A percentile compares a stretch with the other conserved stretches of the same genome.
phyloP scores from a whole-genome alignment of 2,888 invertebrate genomes.

The Polydrusus tereticollis region DNA sequence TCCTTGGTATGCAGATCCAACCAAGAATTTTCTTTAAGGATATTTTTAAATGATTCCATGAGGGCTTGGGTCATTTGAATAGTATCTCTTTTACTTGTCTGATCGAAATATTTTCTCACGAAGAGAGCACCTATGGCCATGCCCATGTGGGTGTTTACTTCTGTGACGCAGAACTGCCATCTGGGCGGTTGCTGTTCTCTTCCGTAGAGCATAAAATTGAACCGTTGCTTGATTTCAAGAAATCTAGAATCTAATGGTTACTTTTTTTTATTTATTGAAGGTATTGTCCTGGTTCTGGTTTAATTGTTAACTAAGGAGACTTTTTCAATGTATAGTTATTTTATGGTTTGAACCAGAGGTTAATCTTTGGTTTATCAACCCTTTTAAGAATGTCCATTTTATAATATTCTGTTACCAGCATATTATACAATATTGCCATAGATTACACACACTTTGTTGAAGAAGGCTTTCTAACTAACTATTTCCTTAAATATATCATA shows the following conservation, averaged over 20 bases:
- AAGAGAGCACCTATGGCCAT: slow-evolving; percentile 92
- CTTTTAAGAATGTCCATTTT: no score
- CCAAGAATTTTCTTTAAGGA: slow-evolving; percentile 85
- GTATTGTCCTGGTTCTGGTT: no score
- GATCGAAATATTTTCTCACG: slow-evolving; percentile 88
- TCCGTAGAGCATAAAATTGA: slow-evolving; percentile 82
- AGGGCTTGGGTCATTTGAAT: slow-evolving; percentile 89
- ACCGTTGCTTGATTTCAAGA: slow-evolving; percentile 86
- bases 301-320: no score
- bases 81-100: slow-evolving; percentile 89
- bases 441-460: no score
- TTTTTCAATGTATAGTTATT: no score
- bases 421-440: no score
- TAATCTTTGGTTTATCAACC: no score
- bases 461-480: no score
- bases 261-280: no score
- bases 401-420: no score
- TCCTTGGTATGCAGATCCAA: slow-evolving; percentile 86
- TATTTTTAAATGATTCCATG: slow-evolving; percentile 85
- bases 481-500: no score
- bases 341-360: no score
- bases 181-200: slow-evolving; percentile 84
- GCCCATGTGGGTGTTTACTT: slow-evolving; percentile 81
- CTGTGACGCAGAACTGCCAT: slow-evolving; percentile 93
- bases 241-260: slow-evolving; percentile 75